Evolutionary conservation across 1,140 invertebrate species (phyloP).

Genomic region (Ips typographus): DNA sequence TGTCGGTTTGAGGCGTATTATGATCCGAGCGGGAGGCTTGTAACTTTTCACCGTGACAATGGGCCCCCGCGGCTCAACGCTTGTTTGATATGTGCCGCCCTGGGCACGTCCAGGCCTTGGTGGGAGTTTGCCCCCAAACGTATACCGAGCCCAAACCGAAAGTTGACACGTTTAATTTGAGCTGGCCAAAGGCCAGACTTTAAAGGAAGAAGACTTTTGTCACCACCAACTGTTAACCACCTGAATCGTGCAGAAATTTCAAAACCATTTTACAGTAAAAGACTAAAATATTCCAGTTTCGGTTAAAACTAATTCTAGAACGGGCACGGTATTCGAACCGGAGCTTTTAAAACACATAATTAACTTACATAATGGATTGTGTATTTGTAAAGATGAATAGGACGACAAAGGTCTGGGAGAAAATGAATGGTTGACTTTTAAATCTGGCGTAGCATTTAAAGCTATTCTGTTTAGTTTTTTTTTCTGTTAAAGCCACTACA

Average conservation of each 20-base stretch:
- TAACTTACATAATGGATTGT: constrained; percentile 27
- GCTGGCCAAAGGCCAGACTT: too few relatives aligned
- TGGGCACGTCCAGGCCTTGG: constrained; percentile 18
- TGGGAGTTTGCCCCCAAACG: not conserved
- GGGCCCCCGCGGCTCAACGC: constrained; percentile 24
- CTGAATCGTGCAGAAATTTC: too few relatives aligned
- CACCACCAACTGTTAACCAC: too few relatives aligned
- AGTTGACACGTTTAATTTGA: too few relatives aligned
- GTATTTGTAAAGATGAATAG: constrained; percentile 26
- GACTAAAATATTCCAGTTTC: too few relatives aligned
- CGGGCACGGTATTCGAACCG: not conserved
- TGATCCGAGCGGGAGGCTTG: constrained; percentile 31
- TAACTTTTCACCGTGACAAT: constrained; percentile 36
- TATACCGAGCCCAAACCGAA: not conserved
- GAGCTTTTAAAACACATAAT: constrained; percentile 22
- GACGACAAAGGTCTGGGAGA: constrained; percentile 6
- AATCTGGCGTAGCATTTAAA: not conserved
- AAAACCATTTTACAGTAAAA: too few relatives aligned
- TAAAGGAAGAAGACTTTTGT: too few relatives aligned
- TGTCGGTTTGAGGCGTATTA: constrained; percentile 32
- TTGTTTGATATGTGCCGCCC: constrained; percentile 33
- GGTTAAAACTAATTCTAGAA: too few relatives aligned
- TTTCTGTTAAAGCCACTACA: not conserved
- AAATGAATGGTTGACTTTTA: constrained; percentile 12
- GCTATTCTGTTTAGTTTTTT: not conserved